Evolutionary conservation across 2,113 vertebrate species (phyloP).

Genomic region (Serinus canaria): DNA sequence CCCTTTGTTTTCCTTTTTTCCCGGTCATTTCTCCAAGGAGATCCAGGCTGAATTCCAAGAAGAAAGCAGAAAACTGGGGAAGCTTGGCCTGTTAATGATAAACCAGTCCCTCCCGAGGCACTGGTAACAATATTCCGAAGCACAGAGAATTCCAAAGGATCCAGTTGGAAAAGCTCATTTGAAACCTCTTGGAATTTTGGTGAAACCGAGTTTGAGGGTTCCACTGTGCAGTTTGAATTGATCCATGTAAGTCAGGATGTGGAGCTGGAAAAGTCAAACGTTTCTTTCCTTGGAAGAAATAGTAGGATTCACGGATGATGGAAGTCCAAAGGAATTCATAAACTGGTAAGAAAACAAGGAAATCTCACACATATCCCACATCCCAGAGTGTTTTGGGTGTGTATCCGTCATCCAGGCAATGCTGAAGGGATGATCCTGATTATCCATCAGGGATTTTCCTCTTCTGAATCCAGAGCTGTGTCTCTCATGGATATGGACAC

Average conservation of each 20-base stretch:
- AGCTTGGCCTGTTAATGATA: background rate
- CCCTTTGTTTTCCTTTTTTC: background rate
- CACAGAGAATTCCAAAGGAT: background rate
- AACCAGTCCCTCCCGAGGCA: background rate
- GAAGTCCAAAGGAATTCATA: background rate
- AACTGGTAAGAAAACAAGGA: background rate
- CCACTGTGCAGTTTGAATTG: fast-evolving
- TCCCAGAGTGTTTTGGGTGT: background rate
- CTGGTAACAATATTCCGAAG: background rate
- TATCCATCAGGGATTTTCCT: background rate
- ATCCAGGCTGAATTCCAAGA: background rate
- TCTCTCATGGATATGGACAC: background rate
- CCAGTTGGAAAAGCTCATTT: background rate
- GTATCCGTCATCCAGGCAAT: background rate
- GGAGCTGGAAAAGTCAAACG: background rate
- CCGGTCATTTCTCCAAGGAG: background rate
- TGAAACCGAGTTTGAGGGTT: background rate
- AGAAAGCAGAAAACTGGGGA: background rate
- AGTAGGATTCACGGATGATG: background rate
- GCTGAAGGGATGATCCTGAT: fast-evolving
- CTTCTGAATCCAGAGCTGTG: background rate
- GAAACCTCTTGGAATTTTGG: background rate
- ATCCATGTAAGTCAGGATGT: background rate
- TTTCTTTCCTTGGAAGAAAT: background rate
- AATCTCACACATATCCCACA: background rate